These are phyloP conservation scores for Saguinus imperator DNA, from an alignment of 2,113 vertebrate species.

Conservation along the genomic window DNA sequence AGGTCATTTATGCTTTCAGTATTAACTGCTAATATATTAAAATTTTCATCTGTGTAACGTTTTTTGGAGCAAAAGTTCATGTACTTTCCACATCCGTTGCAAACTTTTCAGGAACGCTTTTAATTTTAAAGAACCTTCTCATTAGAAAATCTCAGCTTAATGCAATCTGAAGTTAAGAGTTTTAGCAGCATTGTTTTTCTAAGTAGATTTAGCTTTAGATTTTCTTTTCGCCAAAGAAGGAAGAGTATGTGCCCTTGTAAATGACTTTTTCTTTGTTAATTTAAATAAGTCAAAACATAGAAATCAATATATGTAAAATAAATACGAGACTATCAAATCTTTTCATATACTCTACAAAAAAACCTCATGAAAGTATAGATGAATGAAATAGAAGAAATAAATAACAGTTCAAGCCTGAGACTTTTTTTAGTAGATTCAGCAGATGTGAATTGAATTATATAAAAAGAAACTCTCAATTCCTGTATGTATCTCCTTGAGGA, in stretches of 20 bases:
- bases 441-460: no score
- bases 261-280: constrained; percentile 19
- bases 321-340: background rate
- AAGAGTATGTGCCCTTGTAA: background rate
- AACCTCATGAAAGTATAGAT: no score
- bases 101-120: background rate
- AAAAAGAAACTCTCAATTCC: no score
- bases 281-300: background rate
- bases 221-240: constrained; percentile 19
- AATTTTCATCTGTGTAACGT: background rate
- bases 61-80: background rate
- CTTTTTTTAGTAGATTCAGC: no score
- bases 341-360: background rate
- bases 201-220: background rate
- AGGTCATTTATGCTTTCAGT: background rate
- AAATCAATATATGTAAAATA: background rate
- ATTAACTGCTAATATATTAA: background rate
- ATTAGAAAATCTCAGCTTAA: background rate
- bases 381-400: no score
- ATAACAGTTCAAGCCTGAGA: no score
- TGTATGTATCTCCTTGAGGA: no score
- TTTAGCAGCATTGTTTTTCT: constrained; percentile 29
- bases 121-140: constrained; percentile 2
- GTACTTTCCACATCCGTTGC: background rate
- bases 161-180: background rate